Evolutionary conservation across 1,140 invertebrate genomes (phyloP).

Genomic region (Procambarus clarkii): DNA sequence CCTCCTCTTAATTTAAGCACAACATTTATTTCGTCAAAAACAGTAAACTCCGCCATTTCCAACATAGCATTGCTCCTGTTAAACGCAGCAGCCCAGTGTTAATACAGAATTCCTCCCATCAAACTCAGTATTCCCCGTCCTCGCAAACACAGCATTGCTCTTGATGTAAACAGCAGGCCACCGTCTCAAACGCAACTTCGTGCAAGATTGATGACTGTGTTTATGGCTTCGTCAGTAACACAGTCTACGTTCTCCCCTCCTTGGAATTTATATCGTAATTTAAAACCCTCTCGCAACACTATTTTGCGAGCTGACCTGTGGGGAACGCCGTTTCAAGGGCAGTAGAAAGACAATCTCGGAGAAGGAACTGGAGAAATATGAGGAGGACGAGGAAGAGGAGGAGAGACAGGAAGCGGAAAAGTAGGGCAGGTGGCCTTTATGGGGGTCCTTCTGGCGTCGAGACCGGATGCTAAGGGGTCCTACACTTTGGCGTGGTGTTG

Average conservation of each 20-base stretch:
- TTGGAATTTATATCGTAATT: not conserved
- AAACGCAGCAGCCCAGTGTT: too few species aligned
- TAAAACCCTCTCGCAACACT: not conserved
- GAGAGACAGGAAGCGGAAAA: not conserved
- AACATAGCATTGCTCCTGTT: too few species aligned
- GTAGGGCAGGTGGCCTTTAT: not conserved
- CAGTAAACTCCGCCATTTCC: too few species aligned
- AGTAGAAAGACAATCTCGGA: not conserved
- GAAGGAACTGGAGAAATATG: not conserved
- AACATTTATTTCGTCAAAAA: too few species aligned
- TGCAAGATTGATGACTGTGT: not conserved
- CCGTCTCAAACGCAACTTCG: not conserved
- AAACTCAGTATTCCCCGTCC: too few species aligned
- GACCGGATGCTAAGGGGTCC: not conserved
- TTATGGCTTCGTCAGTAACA: not conserved
- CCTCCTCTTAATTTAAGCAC: too few species aligned
- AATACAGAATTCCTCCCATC: too few species aligned
- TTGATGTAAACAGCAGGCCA: not conserved
- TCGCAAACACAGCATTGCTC: too few species aligned
- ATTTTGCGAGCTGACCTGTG: not conserved
- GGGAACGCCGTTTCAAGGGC: not conserved
- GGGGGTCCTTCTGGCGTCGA: not conserved
- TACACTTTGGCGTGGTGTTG: not conserved
- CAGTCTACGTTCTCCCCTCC: not conserved
- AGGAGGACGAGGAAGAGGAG: not conserved